Percentiles rank a stretch among this genome's conserved stretches.
Evolutionary conservation across 2,888 invertebrate genomes (phyloP).

Genomic region (Microctonus aethiopoides): DNA sequence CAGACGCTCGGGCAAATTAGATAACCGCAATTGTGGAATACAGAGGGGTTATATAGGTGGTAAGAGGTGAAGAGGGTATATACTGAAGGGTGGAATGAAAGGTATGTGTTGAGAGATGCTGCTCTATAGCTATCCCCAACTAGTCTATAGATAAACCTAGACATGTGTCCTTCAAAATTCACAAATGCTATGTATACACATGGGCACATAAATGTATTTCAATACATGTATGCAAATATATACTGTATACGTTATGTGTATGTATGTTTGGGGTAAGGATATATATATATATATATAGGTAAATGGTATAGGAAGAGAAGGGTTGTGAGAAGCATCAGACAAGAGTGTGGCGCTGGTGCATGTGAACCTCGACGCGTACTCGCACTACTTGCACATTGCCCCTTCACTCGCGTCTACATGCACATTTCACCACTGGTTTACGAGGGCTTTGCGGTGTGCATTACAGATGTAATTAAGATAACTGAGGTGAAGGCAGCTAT

Average conservation of each 20-base stretch:
- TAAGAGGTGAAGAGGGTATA: neutral
- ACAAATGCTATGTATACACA: neutral
- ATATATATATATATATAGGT: constrained; percentile 14
- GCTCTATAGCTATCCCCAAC: neutral
- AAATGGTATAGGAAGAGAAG: constrained; percentile 1
- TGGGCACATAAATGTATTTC: neutral
- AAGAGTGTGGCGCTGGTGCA: constrained; percentile 8
- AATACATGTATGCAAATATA: constrained; percentile 21
- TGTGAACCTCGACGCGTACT: constrained; percentile 15
- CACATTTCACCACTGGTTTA: constrained; percentile 18
- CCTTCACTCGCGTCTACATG: constrained; percentile 12
- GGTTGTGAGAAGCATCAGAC: neutral
- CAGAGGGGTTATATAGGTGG: neutral
- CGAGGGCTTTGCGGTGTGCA: constrained; percentile 58
- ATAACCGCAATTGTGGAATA: neutral
- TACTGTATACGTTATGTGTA: constrained; percentile 16
- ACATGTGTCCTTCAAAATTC: constrained; percentile 19
- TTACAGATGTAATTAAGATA: constrained; percentile 67
- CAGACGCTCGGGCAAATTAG: constrained; percentile 24
- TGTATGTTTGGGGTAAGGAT: constrained; percentile 12
- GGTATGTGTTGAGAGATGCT: neutral
- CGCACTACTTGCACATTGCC: constrained; percentile 9
- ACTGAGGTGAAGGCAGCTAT: constrained; percentile 65
- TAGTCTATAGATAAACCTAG: neutral
- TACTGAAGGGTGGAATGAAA: neutral